Conservation (phyloP, 2,888 invertebrate genomes). For the Drosophila glabriapex region DNA sequence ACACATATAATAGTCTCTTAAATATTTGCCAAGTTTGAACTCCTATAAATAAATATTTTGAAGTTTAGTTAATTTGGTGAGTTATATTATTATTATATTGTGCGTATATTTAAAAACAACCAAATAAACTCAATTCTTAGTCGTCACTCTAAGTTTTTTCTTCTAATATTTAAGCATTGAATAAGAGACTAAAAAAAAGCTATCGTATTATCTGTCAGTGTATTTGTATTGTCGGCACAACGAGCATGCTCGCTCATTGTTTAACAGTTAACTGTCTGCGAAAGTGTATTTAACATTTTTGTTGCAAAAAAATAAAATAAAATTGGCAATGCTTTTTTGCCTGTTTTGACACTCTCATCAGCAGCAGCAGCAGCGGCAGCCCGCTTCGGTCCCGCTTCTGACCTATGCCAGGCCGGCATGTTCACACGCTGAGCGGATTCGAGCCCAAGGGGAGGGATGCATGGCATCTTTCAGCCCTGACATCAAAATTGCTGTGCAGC, state of each 20-base stretch:
- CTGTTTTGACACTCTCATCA: constrained; percentile 43
- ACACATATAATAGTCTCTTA: not conserved
- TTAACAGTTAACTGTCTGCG: constrained; percentile 7
- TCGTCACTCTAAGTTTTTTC: accelerated
- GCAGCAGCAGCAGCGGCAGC: constrained; percentile 7
- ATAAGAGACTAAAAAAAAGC: not conserved
- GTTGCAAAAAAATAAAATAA: constrained; percentile 8
- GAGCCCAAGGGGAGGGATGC: constrained; percentile 56
- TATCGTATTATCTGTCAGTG: not conserved
- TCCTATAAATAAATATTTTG: not conserved
- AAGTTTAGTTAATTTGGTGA: not conserved
- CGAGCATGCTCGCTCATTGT: not conserved
- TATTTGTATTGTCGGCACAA: constrained; percentile 14
- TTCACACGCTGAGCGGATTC: constrained; percentile 74
- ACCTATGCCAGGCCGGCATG: constrained; percentile 72
- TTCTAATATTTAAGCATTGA: not conserved
- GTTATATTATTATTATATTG: not conserved
- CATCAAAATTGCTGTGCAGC: constrained; percentile 63
- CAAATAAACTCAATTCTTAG: not conserved
- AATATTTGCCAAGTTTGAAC: not conserved
- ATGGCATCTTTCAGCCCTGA: constrained; percentile 73
- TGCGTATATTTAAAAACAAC: not conserved
- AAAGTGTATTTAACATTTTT: constrained; percentile 34
- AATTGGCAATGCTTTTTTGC: constrained; percentile 36
- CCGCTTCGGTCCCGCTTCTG: constrained; percentile 63